A percentile compares a stretch with the other conserved stretches of the same genome.
phyloP scores from a whole-genome alignment of 2,888 invertebrate species.

The Silvanus unidentatus region DNA sequence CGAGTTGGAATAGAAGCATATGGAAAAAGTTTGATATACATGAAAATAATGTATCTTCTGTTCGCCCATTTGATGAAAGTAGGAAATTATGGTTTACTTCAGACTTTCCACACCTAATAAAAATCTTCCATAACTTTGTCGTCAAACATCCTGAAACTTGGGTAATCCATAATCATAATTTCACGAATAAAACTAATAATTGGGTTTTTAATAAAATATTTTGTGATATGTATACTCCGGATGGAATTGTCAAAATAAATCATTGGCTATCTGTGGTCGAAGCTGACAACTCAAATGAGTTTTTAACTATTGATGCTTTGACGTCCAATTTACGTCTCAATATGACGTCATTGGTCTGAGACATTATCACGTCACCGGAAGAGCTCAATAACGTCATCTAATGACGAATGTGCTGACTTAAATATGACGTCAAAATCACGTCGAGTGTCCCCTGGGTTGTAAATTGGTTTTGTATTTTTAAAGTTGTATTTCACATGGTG shows the following conservation, averaged over 20 bases:
- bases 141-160: background rate
- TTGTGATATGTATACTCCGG: slow-evolving; percentile 6
- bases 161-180: background rate
- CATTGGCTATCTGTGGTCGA: slow-evolving; percentile 8
- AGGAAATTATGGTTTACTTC: slow-evolving; percentile 23
- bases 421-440: too few species aligned
- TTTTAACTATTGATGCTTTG: too few species aligned
- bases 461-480: too few species aligned
- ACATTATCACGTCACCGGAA: too few species aligned
- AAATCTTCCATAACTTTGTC: slow-evolving; percentile 16
- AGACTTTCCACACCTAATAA: slow-evolving; percentile 25
- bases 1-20: slow-evolving; percentile 25
- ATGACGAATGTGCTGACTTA: too few species aligned
- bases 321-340: too few species aligned
- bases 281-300: slow-evolving; percentile 2
- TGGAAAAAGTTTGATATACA: slow-evolving; percentile 21
- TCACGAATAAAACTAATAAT: too few species aligned
- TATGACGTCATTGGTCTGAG: too few species aligned
- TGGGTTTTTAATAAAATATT: too few species aligned
- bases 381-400: too few species aligned
- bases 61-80: slow-evolving; percentile 16
- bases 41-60: slow-evolving; percentile 17
- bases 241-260: slow-evolving; percentile 7
- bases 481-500: too few species aligned
- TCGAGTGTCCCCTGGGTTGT: too few species aligned